Percentiles rank a stretch among this genome's conserved stretches.
These are phyloP conservation scores for Epinephelus lanceolatus DNA, from an alignment of 2,113 vertebrate species.

Conservation along the genomic window DNA sequence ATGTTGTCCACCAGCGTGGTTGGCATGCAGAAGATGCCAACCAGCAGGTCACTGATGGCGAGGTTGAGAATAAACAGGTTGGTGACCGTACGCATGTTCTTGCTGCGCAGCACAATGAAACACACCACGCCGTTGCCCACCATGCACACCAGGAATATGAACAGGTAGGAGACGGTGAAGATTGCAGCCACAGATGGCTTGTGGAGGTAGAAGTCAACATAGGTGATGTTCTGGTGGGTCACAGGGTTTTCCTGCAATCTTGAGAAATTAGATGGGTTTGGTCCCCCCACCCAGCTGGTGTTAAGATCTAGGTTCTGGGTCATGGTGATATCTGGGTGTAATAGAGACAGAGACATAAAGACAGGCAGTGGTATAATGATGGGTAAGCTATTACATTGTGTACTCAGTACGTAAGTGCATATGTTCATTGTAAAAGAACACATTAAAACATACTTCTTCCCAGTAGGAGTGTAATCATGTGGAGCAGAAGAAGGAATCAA, in stretches of 20 bases:
- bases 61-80: slow-evolving; percentile 95
- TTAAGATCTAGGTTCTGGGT: slow-evolving; percentile 70
- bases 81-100: slow-evolving; percentile 92
- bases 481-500: slow-evolving; percentile 8
- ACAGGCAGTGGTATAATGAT: background rate
- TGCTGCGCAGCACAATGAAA: slow-evolving; percentile 88
- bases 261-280: slow-evolving; percentile 29
- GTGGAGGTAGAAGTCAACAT: slow-evolving; percentile 92
- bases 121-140: slow-evolving; percentile 91
- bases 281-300: slow-evolving; percentile 47
- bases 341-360: background rate
- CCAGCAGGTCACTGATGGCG: slow-evolving; percentile 93
- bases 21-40: slow-evolving; percentile 98
- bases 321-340: slow-evolving; percentile 61
- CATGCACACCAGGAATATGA: slow-evolving; percentile 95
- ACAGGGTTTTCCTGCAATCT: slow-evolving; percentile 28
- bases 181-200: slow-evolving; percentile 85
- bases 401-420: background rate
- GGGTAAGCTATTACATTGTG: background rate
- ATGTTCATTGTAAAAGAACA: background rate
- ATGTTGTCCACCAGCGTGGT: slow-evolving; percentile 95
- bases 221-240: slow-evolving; percentile 85
- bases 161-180: slow-evolving; percentile 91
- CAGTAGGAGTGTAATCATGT: background rate
- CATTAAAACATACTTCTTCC: background rate